Evolutionary conservation across 1,140 invertebrate species (phyloP), one percentile per base, ranked within the genome.

Genomic region (Musca domestica): DNA sequence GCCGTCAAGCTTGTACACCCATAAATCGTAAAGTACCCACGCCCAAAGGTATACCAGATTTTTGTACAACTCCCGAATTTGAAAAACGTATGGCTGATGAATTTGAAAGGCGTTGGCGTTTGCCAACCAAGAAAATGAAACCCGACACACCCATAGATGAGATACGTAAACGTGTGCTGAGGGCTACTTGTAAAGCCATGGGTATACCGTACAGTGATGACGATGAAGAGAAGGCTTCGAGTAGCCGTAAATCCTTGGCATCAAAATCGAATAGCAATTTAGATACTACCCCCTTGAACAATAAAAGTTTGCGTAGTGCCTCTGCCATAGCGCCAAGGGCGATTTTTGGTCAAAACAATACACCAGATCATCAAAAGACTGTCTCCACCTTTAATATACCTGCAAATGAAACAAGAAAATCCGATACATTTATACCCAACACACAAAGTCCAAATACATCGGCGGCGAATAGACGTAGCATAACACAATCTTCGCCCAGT

Each of bases 71-170:
- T 0, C 78, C 78, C 0, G 78, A 80, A 61, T 80, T 75, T 51
- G 73, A 80, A 69, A 74, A 76, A 47, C 73, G 78, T 23, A 80
- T 80, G 78, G 76, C 76, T 19, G 78, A 80, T 23, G 76, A 74
- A 20, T 77, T 80, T 27, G 78, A 80, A 65, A 70, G 74, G 0
- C 73, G 78, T 23, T 80, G 78, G 78, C 78, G 76, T 19, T 66
- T 80, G 56, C 77, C 78, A 22, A 75, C 72, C 19, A 73, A 75
- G 6, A 77, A 75, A 47, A 70, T 80, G 1, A 76, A 73, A 51
- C 75, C 78, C 1, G 74, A 80, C 54, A 80, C 78, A 17, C 77
- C 77, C 15, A 69, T 80, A 19, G 69, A 75, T n/a, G 76, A 76
- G 17, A 74, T 80, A 7, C 69, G 78, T 61, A 67, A 73, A 34